These are phyloP conservation scores for Sebastes wilsoni DNA, from an alignment of 2,797 vertebrate species.

Conservation along the genomic window DNA sequence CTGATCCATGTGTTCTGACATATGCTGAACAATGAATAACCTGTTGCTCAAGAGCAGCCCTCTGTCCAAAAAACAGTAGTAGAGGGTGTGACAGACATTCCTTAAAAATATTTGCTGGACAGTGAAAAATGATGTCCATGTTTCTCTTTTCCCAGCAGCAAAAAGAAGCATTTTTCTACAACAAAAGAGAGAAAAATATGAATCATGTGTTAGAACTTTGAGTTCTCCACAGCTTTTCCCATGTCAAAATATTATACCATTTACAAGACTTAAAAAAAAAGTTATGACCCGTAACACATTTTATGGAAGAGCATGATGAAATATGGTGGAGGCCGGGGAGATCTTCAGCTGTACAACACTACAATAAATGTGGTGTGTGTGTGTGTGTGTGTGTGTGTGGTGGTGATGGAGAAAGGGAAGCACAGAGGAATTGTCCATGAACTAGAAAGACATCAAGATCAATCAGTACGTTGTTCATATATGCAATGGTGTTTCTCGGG, in stretches of 20 bases:
- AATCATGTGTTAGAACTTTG: slow-evolving; percentile 38
- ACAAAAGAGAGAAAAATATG: slow-evolving; percentile 30
- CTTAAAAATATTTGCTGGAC: slow-evolving; percentile 34
- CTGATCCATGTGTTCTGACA: slow-evolving; percentile 47
- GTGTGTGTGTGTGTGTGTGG: not conserved
- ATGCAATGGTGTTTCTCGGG: not conserved
- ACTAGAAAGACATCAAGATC: too few species aligned
- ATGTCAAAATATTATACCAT: slow-evolving; percentile 50
- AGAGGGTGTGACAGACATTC: slow-evolving; percentile 52
- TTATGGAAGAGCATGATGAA: slow-evolving; percentile 27
- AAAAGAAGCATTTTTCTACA: slow-evolving; percentile 2
- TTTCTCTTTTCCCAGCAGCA: slow-evolving; percentile 45
- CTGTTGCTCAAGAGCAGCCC: slow-evolving; percentile 38
- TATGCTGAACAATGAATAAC: slow-evolving; percentile 37
- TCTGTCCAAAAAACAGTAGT: slow-evolving; percentile 56
- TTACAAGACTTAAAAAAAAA: slow-evolving; percentile 28
- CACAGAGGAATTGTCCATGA: not conserved
- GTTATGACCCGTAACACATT: slow-evolving; percentile 27
- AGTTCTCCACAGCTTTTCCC: slow-evolving; percentile 36
- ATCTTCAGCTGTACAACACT: not conserved
- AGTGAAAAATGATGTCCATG: slow-evolving; percentile 29
- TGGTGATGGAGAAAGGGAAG: not conserved
- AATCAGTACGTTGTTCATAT: too few species aligned
- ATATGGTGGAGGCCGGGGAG: slow-evolving; percentile 5
- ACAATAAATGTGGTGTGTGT: not conserved